Evolutionary conservation across 2,797 vertebrate species (phyloP).

Genomic region (Tragopan temminckii): DNA sequence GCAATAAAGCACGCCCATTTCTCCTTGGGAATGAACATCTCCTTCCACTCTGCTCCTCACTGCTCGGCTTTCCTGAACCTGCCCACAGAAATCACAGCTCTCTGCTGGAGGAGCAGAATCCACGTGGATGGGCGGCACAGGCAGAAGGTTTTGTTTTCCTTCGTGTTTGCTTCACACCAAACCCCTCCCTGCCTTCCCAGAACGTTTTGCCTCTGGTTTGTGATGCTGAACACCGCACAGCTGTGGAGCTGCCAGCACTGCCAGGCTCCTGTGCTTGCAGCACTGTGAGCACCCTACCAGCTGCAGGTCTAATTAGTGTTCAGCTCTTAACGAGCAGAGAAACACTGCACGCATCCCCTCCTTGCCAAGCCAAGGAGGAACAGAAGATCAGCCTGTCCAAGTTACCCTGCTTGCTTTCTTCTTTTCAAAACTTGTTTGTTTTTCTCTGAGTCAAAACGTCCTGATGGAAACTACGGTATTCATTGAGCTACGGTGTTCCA

Average conservation of each 20-base stretch:
- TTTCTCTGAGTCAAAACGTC: not conserved
- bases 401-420: accelerated
- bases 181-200: not conserved
- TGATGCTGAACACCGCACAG: not conserved
- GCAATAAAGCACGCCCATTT: not conserved
- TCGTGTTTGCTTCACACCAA: not conserved
- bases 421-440: too few relatives aligned
- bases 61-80: not conserved
- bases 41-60: not conserved
- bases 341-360: too few relatives aligned
- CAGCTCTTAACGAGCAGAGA: not conserved
- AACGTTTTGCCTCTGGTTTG: accelerated
- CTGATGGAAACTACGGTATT: not conserved
- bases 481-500: not conserved
- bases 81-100: not conserved
- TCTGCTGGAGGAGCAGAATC: not conserved
- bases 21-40: not conserved
- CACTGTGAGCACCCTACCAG: not conserved
- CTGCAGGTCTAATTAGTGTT: not conserved
- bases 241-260: not conserved
- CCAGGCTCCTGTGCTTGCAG: not conserved
- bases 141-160: not conserved
- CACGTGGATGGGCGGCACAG: accelerated
- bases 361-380: not conserved
- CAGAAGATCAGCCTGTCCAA: not conserved